Base-by-base conservation (phyloP, 2,888 invertebrate genomes). In the Brachyopa scutellaris region DNA sequence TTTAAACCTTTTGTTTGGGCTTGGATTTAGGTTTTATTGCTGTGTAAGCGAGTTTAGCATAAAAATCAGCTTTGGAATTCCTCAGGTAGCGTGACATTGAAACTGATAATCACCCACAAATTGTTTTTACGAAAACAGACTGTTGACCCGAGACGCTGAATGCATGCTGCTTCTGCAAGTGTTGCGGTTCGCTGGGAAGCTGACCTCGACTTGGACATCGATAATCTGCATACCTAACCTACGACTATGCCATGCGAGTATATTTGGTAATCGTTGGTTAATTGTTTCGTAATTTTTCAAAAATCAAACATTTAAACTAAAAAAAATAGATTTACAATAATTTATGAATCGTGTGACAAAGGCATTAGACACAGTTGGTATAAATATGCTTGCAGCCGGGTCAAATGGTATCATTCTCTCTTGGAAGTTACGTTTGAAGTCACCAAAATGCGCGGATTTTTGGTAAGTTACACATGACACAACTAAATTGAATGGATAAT, bases 361-460 rank as follows among this genome's bases (percentile, higher is more conserved):
- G 23, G 5, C 11, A 21, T 2, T 36, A 15, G 13, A 7, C 26
- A 23, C 1, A 23, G n/a, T 70, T 33, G n/a, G 51, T 82, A 82
- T 82, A 82, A 77, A 82, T 77, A 17, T 13, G 47, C n/a, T 23
- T 45, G 40, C 13, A 26, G 59, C 11, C 38, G 29, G 26, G 13
- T 53, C 11, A 61, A 31, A 21, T 26, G 77, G 21, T 47, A 72
- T 64, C 82, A 82, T 66, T 82, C 53, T 47, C 33, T 55, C n/a
- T 77, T 29, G 6, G 33, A 53, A 61, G 15, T 66, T 61, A 38
- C 45, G 15, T 53, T 33, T 33, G 70, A 59, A 72, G 31, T 33
- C 59, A 72, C 26, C 72, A 61, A 82, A 1, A 97, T 86, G 99
- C 99, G 99, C 85, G 86, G 85, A 85, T 84, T 88, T 85, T 38